These are phyloP conservation scores for Drosophila punjabiensis DNA, from an alignment of 1,140 invertebrate genomes.

Conservation along the genomic window DNA sequence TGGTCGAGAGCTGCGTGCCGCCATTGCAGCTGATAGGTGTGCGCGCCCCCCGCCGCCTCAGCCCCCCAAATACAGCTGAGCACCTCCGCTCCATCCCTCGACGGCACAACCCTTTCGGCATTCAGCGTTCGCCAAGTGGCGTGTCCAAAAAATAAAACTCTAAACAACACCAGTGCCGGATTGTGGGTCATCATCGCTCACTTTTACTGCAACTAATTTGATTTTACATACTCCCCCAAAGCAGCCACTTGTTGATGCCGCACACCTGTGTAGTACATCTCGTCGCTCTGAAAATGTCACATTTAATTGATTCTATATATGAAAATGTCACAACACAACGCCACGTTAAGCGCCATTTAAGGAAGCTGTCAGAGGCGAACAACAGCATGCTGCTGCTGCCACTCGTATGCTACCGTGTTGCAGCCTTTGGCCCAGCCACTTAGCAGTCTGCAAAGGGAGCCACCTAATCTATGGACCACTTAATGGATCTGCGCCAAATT, in stretches of 20 bases:
- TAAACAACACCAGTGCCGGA: constrained; percentile 44
- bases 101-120: constrained; percentile 31
- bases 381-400: constrained; percentile 42
- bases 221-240: constrained; percentile 30
- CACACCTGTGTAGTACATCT: not conserved
- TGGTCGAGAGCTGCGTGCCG: constrained; percentile 68
- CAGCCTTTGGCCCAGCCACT: constrained; percentile 33
- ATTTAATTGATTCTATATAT: constrained; percentile 76
- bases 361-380: constrained; percentile 68
- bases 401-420: constrained; percentile 22
- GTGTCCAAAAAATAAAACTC: constrained; percentile 67
- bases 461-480: constrained; percentile 79
- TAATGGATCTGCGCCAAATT: constrained; percentile 85
- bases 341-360: constrained; percentile 80
- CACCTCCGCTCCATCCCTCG: not conserved
- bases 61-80: constrained; percentile 4
- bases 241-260: constrained; percentile 31
- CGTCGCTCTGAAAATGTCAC: constrained; percentile 50
- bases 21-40: constrained; percentile 49
- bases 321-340: constrained; percentile 66
- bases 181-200: constrained; percentile 46
- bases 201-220: constrained; percentile 66
- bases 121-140: constrained; percentile 67
- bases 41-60: constrained; percentile 27
- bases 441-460: constrained; percentile 28